Percentiles rank a stretch among this genome's conserved stretches.
phyloP scores from a whole-genome alignment of 1,140 invertebrate genomes.

The Cyclargus thomasi region DNA sequence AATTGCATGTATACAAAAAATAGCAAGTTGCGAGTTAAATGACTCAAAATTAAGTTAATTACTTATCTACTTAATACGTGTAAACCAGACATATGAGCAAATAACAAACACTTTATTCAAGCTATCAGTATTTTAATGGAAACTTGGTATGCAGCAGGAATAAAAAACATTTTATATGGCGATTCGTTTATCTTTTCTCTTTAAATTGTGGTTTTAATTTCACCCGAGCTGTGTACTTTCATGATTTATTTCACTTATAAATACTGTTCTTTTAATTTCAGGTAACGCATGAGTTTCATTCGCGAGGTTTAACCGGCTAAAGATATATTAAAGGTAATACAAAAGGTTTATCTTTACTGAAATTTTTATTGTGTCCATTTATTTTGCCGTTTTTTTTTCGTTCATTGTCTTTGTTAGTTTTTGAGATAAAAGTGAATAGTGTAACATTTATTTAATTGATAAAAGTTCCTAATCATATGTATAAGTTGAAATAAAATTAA shows the following conservation, averaged over 20 bases:
- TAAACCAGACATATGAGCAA: no score
- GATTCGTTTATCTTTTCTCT: slow-evolving; percentile 23
- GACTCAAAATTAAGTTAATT: no score
- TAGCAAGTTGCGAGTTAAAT: no score
- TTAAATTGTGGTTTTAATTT: slow-evolving; percentile 12
- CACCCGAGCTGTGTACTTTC: neutral
- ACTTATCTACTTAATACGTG: no score
- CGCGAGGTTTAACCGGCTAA: neutral
- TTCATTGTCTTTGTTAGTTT: no score
- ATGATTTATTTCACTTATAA: slow-evolving; percentile 12
- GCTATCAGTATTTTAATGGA: neutral
- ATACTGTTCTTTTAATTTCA: neutral
- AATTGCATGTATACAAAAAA: no score
- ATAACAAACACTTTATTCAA: no score
- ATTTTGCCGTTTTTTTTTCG: neutral
- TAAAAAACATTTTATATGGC: slow-evolving; percentile 15
- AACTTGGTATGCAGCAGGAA: neutral
- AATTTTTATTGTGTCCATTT: neutral
- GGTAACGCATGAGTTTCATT: slow-evolving; percentile 10
- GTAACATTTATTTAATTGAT: no score
- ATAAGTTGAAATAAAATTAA: no score
- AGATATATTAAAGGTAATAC: slow-evolving; percentile 1
- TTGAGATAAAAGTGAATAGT: no score
- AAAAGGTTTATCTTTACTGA: neutral
- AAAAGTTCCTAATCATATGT: no score